Base-by-base conservation (phyloP, 2,113 vertebrate genomes). In the Malurus alboscapulatus region DNA sequence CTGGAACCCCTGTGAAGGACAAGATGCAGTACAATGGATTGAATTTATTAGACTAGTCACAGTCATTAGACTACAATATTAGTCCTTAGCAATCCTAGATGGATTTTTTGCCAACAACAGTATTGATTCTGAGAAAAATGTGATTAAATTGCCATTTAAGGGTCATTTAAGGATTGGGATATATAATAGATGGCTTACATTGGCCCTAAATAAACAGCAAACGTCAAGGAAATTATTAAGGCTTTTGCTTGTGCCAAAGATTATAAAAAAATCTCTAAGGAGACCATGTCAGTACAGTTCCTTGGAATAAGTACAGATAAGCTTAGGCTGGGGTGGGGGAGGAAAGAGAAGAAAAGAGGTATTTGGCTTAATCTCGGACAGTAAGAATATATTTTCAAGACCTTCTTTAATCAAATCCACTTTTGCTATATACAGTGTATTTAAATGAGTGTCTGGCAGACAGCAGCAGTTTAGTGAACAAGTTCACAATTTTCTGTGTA, bases 171-270 rank as follows among this genome's bases (percentile, higher is more conserved):
- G 92, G 92, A 83, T 73, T 91, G 59, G 38, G 13, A 72, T 89
- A 40, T 89, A 61, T 65, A 91, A 91, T 92, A 89, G 84, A 68
- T 84, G 74, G 74, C 69, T 95, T 89, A 83, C 19, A 66, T 68
- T 72, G 78, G 87, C 78, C 62, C 71, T 79, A 93, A 82, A 88
- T 83, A 94, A 93, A 87, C 54, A 90, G 63, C 66, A 94, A 80
- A 73, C 11, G 76, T 96, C 82, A 95, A 83, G 90, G 55, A 93
- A 90, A 80, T 92, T 81, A 22, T 93, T 89, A 89, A 93, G 91
- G 54, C 29, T 87, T 85, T 83, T 83, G 17, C 77, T 65, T 66
- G 29, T 91, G 92, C 87, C 94, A 95, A 93, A 95, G 74, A 93
- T 92, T 84, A 87, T 95, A 80, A 87, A 86, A 92, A 38, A 72